These are phyloP conservation scores for Leptopilina myrica DNA, from an alignment of 2,888 invertebrate species.

Conservation along the genomic window DNA sequence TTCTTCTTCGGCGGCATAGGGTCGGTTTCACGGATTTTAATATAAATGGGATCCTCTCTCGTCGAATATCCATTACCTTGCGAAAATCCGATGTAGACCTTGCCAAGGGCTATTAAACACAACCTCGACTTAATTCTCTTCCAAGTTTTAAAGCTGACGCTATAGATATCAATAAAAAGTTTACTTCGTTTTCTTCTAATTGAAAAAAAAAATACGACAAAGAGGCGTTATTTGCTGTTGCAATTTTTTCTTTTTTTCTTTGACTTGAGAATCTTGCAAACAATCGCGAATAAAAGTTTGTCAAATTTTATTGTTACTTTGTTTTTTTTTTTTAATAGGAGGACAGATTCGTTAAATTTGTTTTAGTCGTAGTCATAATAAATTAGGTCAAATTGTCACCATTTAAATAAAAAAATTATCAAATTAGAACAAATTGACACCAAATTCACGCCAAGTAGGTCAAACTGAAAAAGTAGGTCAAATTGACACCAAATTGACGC, in stretches of 20 bases:
- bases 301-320: too few species aligned
- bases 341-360: too few species aligned
- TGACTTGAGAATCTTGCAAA: not conserved
- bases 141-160: constrained; percentile 21
- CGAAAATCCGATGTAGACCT: constrained; percentile 31
- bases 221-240: not conserved
- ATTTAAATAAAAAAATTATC: too few species aligned
- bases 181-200: not conserved
- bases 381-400: too few species aligned
- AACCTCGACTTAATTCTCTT: constrained; percentile 18
- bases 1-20: constrained; percentile 25
- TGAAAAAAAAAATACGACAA: not conserved
- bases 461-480: too few species aligned
- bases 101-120: constrained; percentile 31
- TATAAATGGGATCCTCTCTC: constrained; percentile 31
- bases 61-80: constrained; percentile 36
- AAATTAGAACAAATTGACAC: too few species aligned
- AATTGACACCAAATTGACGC: too few species aligned
- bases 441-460: too few species aligned
- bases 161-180: not conserved
- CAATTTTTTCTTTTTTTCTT: too few species aligned
- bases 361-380: too few species aligned
- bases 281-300: too few species aligned
- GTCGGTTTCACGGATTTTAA: constrained; percentile 36
- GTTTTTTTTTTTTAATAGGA: too few species aligned